phyloP scores from a whole-genome alignment of 2,888 invertebrate species.

The Caenorhabditis sp. region DNA sequence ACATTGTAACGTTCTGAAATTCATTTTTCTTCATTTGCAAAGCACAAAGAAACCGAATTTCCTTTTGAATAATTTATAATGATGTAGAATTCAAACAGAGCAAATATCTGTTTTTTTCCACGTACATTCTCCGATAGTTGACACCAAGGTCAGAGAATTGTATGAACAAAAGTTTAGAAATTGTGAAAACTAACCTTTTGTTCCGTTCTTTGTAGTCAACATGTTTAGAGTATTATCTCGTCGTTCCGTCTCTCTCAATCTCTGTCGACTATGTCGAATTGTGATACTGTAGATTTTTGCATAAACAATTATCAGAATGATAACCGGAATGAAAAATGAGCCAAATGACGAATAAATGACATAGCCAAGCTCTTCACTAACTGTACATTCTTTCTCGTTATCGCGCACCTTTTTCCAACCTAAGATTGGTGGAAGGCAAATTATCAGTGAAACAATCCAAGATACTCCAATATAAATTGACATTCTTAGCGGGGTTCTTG shows the following conservation, averaged over 20 bases:
- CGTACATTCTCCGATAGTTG: not conserved
- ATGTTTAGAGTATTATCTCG: slow-evolving; percentile 63
- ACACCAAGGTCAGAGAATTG: not conserved
- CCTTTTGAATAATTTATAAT: not conserved
- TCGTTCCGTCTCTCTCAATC: slow-evolving; percentile 67
- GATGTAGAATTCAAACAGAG: not conserved
- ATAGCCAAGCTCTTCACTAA: slow-evolving; percentile 75
- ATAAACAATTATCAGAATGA: slow-evolving; percentile 73
- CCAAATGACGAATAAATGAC: slow-evolving; percentile 96
- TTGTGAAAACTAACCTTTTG: slow-evolving; percentile 13
- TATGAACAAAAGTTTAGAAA: too few relatives aligned
- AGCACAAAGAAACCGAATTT: not conserved
- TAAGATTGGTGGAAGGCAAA: slow-evolving; percentile 69
- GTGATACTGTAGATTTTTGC: slow-evolving; percentile 69
- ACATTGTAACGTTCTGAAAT: slow-evolving; percentile 30
- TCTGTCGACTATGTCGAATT: slow-evolving; percentile 63
- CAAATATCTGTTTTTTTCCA: not conserved
- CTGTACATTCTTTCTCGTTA: slow-evolving; percentile 45
- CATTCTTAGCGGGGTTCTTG: slow-evolving; percentile 65
- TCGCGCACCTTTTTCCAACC: slow-evolving; percentile 68
- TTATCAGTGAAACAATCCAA: slow-evolving; percentile 68
- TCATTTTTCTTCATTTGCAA: not conserved
- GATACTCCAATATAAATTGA: slow-evolving; percentile 67
- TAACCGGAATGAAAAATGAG: slow-evolving; percentile 98
- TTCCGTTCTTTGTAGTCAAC: slow-evolving; percentile 35